Evolutionary conservation across 2,797 vertebrate species (phyloP), one percentile per base, ranked within the genome.

Genomic region (Orestias chungarensis): DNA sequence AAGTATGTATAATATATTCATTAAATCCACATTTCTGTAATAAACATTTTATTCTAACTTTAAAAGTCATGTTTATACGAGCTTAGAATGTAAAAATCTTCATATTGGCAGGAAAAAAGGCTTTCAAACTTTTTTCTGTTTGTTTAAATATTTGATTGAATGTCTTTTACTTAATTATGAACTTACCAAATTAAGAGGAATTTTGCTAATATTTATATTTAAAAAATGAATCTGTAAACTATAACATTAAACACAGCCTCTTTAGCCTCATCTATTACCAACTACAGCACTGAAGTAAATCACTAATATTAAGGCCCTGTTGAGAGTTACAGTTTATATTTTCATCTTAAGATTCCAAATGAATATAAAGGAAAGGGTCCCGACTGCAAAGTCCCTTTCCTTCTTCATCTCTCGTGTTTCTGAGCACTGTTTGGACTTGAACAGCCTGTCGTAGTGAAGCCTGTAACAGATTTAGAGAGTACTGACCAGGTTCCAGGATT

Each of bases 401-500:
- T 2, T 46, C 31, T 69, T 68, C 23, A 33, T 73, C 23, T 43
- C 5, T 2, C 2, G 4, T 14, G 3, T 59, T 43, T 61, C 65
- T 38, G 47, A 38, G 7, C 14, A 14, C 18, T 46, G 35, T 70
- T 68, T 29, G 47, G 47, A 68, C 70, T 68, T 23, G 14, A 61
- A 38, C 2, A 57, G 10, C 25, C 25, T 3, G 50, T 6, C 64
- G 23, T 15, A 55, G 31, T 65, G 43, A 75, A 52, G 10, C 38
- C 1, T 3, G 11, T 1, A 15, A 35, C 27, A 35, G 38, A 64
- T 9, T 62, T 17, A 62, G 20, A 42, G 9, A 18, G 55, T 1
- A 70, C 88, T 79, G 4, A 91, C 91, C 84, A 73, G 74, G 35
- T 6, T 25, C 82, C 86, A 87, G 72, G 55, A 4, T 1, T 84